Percentiles rank a stretch among this genome's conserved stretches.
Conservation (phyloP, 2,797 vertebrate species). For the Xenentodon cancila region DNA sequence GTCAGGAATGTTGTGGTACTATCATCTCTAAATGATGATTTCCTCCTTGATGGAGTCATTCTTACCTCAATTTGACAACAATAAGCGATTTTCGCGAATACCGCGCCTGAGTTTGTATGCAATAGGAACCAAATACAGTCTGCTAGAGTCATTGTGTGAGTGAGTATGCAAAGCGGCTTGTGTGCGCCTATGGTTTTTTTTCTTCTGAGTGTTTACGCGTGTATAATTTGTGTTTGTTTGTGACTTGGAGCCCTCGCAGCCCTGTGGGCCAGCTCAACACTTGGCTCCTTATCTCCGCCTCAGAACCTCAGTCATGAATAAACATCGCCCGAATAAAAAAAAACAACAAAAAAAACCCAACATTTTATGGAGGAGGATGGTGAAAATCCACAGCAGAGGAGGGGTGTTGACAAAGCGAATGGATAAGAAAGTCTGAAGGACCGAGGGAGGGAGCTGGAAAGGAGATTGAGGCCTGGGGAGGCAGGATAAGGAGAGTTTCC, state of each 20-base stretch:
- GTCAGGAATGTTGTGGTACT: slow-evolving; percentile 50
- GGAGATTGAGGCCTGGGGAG: slow-evolving; percentile 48
- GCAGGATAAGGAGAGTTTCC: slow-evolving; percentile 34
- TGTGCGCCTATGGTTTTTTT: slow-evolving; percentile 6
- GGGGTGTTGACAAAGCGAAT: slow-evolving; percentile 44
- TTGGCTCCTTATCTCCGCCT: slow-evolving; percentile 69
- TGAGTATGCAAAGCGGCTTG: slow-evolving; percentile 5
- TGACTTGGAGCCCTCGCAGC: slow-evolving; percentile 51
- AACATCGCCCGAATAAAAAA: slow-evolving; percentile 62
- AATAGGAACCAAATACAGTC: slow-evolving; percentile 8
- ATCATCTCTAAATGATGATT: slow-evolving; percentile 4
- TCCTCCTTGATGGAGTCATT: slow-evolving; percentile 6
- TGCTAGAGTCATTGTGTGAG: background rate
- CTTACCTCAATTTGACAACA: slow-evolving; percentile 14
- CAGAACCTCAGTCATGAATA: slow-evolving; percentile 72
- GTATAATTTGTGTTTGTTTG: slow-evolving; percentile 2
- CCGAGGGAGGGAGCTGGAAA: slow-evolving; percentile 40
- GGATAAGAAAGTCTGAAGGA: slow-evolving; percentile 32
- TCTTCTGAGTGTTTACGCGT: slow-evolving; percentile 17
- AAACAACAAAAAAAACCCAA: slow-evolving; percentile 63
- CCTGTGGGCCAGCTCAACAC: slow-evolving; percentile 67
- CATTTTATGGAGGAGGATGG: slow-evolving; percentile 47
- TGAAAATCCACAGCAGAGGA: slow-evolving; percentile 51
- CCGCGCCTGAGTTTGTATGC: slow-evolving; percentile 15
- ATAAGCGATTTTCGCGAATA: slow-evolving; percentile 6